Percentiles rank a stretch among this genome's conserved stretches.
Evolutionary conservation across 2,797 vertebrate species (phyloP).

Genomic region (Eurystomus glaucurus): DNA sequence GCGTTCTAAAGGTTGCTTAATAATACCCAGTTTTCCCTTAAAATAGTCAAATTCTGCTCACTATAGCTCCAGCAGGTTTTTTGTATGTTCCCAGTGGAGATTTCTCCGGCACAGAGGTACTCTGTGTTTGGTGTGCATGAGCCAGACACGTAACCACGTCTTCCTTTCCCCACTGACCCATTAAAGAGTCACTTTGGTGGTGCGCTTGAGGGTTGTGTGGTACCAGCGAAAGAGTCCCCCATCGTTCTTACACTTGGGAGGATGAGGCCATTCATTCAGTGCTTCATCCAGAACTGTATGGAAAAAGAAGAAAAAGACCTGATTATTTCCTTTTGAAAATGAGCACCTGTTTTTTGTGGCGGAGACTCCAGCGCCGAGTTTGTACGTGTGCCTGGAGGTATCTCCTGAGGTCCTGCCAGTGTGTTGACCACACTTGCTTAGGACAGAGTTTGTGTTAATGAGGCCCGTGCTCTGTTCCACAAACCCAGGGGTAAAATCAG

Average conservation of each 20-base stretch:
- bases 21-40: neutral
- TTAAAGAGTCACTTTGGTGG: neutral
- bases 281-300: neutral
- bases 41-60: neutral
- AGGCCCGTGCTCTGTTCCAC: neutral
- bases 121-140: neutral
- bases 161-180: neutral
- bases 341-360: neutral
- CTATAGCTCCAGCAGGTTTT: neutral
- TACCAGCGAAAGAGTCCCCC: neutral
- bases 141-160: fast-evolving
- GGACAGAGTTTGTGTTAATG: neutral
- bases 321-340: neutral
- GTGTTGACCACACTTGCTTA: fast-evolving
- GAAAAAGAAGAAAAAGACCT: too few species aligned
- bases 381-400: neutral
- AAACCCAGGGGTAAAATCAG: fast-evolving
- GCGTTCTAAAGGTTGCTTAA: neutral
- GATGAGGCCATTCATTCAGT: neutral
- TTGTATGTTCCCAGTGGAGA: neutral
- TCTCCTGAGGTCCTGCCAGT: neutral
- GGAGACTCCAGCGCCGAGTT: neutral
- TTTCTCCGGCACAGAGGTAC: neutral
- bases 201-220: neutral
- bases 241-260: neutral